Evolutionary conservation across 2,888 invertebrate species (phyloP), one percentile per base, ranked within the genome.

Genomic region (Oxyteleia sp.): DNA sequence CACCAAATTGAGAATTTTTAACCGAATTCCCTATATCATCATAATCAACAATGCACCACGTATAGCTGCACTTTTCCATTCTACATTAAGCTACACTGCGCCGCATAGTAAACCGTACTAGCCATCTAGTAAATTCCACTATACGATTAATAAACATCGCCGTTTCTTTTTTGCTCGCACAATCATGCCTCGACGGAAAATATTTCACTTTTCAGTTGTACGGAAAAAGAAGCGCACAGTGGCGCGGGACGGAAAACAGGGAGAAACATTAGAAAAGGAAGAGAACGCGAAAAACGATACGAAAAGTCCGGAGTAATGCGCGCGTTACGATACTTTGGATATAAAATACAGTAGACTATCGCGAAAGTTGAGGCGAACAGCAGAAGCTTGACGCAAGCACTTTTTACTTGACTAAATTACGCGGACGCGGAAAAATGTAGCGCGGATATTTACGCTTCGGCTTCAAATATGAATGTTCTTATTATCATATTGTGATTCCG

Each of bases 131-230:
- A 71, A 71, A 71, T 71, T 49, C 51, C 32, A 20, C 41, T 53
- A 26, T 23, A 32, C 74, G 55, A 63, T 74, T 68, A 76, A 68
- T 68, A 59, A 68, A 68, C 59, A 61, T 76, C 43, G 63, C 63
- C 23, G 10, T 41, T 66, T 41, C 49, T 80, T 84, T 87, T 83
- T 82, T 84, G 82, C 87, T 84, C 80, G 85, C 85, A 84, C 86
- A 69, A 88, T 89, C 89, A 88, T 89, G 89, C 88, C 90, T 89
- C 88, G 88, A 88, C 89, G 84, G 86, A 78, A 88, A 87, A 91
- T 91, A 91, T 91, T 91, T 91, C 89, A 91, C 90, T 91, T 90
- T 90, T 89, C 87, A 87, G 68, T 86, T 88, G 79, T 68, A 55
- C 59, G 78, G 69, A 79, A 80, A 81, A 81, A 83, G 76, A 82